Conservation (phyloP, 2,888 invertebrate species). For the Podabrus alpinus region DNA sequence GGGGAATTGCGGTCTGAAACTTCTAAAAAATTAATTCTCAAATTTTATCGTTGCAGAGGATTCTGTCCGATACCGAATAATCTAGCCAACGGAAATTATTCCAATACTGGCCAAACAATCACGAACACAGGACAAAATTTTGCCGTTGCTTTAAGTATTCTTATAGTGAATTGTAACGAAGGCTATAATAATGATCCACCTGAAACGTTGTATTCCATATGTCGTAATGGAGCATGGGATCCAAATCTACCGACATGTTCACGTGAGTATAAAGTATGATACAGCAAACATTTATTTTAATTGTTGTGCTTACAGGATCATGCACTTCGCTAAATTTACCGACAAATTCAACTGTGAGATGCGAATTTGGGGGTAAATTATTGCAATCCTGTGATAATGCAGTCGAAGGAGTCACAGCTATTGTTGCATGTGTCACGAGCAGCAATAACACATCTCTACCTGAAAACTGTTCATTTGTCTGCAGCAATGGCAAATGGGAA, state of each 20-base stretch:
- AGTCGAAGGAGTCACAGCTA: constrained; percentile 36
- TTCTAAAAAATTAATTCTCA: neutral
- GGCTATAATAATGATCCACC: neutral
- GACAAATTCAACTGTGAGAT: neutral
- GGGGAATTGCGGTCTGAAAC: neutral
- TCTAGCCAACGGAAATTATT: neutral
- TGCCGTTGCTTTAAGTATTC: constrained; percentile 30
- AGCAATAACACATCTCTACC: constrained; percentile 33
- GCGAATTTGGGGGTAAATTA: constrained; percentile 1
- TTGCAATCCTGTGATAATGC: constrained; percentile 23
- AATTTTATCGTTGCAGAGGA: neutral
- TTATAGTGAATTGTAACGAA: constrained; percentile 34
- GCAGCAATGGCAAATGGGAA: constrained; percentile 17
- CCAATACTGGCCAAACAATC: neutral
- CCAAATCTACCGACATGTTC: neutral
- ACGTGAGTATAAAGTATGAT: constrained; percentile 5
- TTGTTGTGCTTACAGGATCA: neutral
- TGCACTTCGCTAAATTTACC: neutral
- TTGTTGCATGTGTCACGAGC: constrained; percentile 38
- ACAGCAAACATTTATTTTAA: neutral
- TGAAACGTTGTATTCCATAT: neutral
- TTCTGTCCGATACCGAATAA: neutral
- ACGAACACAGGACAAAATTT: neutral
- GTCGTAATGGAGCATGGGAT: constrained; percentile 11
- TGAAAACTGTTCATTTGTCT: neutral